Conservation (phyloP, 2,797 vertebrate species). For the Melopsittacus undulatus region DNA sequence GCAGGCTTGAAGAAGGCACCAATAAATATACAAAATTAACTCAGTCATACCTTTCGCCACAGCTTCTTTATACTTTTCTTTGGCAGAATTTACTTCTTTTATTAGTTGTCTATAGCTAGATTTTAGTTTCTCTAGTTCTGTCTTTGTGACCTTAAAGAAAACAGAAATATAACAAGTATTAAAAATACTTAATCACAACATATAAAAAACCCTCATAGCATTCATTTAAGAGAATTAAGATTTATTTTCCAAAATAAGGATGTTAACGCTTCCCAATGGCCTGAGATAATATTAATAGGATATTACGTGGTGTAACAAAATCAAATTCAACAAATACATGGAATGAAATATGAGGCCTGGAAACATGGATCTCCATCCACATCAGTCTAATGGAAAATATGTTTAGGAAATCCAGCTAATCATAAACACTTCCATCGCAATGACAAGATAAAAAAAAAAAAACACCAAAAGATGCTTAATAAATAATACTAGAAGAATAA, state of each 20-base stretch:
- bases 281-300: neutral
- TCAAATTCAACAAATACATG: neutral
- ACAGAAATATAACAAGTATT: neutral
- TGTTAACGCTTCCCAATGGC: neutral
- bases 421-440: neutral
- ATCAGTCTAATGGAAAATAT: neutral
- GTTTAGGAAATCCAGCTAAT: neutral
- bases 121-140: conserved; percentile 94
- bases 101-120: conserved; percentile 89
- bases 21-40: neutral
- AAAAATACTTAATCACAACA: neutral
- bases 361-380: neutral
- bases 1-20: neutral
- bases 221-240: neutral
- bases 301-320: neutral
- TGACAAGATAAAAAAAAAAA: neutral
- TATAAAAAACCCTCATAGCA: neutral
- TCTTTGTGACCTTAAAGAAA: conserved; percentile 88
- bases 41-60: conserved; percentile 86
- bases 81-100: conserved; percentile 91
- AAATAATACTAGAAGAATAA: neutral
- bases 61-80: conserved; percentile 94
- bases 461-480: neutral
- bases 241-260: neutral
- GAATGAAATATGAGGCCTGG: neutral